A percentile compares a stretch with the other conserved stretches of the same genome.
phyloP scores from a whole-genome alignment of 1,140 invertebrate genomes.

The Littorina saxatilis region DNA sequence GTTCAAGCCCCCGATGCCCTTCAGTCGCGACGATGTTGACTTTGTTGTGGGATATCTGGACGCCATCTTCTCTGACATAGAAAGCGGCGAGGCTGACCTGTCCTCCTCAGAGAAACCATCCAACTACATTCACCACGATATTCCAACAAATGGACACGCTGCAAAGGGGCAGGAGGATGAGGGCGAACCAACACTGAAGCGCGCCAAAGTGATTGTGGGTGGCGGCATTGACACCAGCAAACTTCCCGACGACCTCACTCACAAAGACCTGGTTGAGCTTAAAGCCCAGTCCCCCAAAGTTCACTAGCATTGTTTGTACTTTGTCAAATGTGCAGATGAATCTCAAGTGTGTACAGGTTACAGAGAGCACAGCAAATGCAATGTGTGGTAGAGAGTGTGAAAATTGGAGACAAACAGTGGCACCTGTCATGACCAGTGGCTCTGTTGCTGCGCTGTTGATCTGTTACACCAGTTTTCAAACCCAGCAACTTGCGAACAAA shows the following conservation, averaged over 20 bases:
- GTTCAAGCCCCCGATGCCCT: conserved; percentile 97
- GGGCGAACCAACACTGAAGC: neutral
- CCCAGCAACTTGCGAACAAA: no score
- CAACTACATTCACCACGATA: neutral
- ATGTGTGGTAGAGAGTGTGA: no score
- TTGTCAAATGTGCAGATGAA: no score
- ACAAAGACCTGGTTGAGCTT: no score
- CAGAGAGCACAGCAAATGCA: no score
- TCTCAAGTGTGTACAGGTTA: no score
- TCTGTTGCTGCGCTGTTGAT: no score
- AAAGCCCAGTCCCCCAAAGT: no score
- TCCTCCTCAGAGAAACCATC: neutral
- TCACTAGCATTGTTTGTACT: no score
- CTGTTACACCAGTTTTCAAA: no score
- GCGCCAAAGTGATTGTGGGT: neutral
- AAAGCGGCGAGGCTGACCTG: conserved; percentile 78
- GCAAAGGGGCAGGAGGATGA: neutral
- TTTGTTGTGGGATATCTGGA: conserved; percentile 84
- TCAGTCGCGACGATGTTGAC: conserved; percentile 89
- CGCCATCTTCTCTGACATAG: conserved; percentile 84
- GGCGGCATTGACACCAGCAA: neutral
- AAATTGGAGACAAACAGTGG: no score
- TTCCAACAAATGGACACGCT: neutral
- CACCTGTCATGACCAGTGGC: no score
- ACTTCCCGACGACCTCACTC: neutral